Evolutionary conservation across 2,888 invertebrate genomes (phyloP), one percentile per base, ranked within the genome.

Genomic region (Spilosoma lubricipeda): DNA sequence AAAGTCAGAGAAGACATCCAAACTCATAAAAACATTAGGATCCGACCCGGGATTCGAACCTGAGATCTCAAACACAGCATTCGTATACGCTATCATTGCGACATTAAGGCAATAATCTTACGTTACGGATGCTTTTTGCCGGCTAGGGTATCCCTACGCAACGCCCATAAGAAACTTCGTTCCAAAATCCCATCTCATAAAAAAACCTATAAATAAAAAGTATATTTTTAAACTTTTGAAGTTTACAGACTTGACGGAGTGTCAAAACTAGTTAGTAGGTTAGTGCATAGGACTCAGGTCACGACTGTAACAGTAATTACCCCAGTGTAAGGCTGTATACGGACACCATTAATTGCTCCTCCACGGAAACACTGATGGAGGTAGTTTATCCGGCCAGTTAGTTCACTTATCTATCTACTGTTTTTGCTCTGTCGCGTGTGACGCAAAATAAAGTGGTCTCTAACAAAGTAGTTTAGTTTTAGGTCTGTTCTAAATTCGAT

Each of bases 271-370:
- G 70, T 77, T 73, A 77, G 81, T 72, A 78, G 85, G 82, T 83
- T 86, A 87, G 87, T 85, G 86, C 82, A 82, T 75, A 79, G 80
- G 80, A 81, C 75, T 79, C 73, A 65, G 70, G 77, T 78, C 81
- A 82, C 77, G 81, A 81, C 82, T 84, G 78, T 84, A 79, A 79
- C 84, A 78, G 88, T 89, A 90, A 90, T 90, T 90, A 90, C 89
- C 77, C 77, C 79, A 74, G 81, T 83, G 85, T 84, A 80, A 84
- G 85, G 84, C 83, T 86, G 81, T 85, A 84, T 82, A 84, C 82
- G 80, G 85, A 87, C 84, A 88, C 86, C 87, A 84, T 87, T 90
- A 90, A 90, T 90, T 91, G 88, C 87, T 87, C 78, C 85, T 87
- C 85, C 81, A 83, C 87, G 85, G 87, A 85, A 82, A 80, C 87